These are phyloP conservation scores for Drosophila ambigua DNA, from an alignment of 1,140 invertebrate genomes.

Conservation along the genomic window DNA sequence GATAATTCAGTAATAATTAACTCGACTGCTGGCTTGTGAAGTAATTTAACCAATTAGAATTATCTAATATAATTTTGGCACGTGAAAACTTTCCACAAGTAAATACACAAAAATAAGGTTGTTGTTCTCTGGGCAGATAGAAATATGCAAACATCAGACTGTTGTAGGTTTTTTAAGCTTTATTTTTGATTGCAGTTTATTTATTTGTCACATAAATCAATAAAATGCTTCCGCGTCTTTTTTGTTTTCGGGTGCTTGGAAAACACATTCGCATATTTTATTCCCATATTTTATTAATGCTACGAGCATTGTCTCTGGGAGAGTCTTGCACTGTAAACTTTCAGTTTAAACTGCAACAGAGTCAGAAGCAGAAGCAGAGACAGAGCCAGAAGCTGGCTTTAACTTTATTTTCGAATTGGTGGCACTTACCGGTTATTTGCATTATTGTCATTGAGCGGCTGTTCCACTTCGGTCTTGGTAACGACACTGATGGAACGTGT, in stretches of 20 bases:
- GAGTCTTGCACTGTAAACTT: too few species aligned
- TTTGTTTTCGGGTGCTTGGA: constrained; percentile 24
- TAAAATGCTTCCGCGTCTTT: constrained; percentile 25
- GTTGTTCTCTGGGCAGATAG: background rate
- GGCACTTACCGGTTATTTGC: constrained; percentile 82
- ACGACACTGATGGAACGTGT: constrained; percentile 82
- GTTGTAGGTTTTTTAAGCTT: background rate
- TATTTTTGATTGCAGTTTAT: constrained; percentile 6
- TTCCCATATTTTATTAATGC: background rate
- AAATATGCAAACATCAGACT: constrained; percentile 1
- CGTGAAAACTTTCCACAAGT: background rate
- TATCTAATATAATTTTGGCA: constrained; percentile 4
- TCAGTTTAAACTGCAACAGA: constrained; percentile 22
- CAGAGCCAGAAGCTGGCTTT: too few species aligned
- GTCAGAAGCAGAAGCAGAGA: too few species aligned
- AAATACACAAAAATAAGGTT: background rate
- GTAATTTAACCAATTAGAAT: constrained; percentile 2
- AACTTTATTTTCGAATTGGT: constrained; percentile 3
- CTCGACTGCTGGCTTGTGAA: background rate
- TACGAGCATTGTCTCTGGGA: too few species aligned
- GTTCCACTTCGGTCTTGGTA: constrained; percentile 83
- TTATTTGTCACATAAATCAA: constrained; percentile 28
- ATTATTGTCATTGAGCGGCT: constrained; percentile 82
- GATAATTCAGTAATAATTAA: constrained; percentile 5
- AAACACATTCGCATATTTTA: constrained; percentile 17